Evolutionary conservation across 1,140 invertebrate genomes (phyloP), one percentile per base, ranked within the genome.

Genomic region (Anagrus nilaparvatae): DNA sequence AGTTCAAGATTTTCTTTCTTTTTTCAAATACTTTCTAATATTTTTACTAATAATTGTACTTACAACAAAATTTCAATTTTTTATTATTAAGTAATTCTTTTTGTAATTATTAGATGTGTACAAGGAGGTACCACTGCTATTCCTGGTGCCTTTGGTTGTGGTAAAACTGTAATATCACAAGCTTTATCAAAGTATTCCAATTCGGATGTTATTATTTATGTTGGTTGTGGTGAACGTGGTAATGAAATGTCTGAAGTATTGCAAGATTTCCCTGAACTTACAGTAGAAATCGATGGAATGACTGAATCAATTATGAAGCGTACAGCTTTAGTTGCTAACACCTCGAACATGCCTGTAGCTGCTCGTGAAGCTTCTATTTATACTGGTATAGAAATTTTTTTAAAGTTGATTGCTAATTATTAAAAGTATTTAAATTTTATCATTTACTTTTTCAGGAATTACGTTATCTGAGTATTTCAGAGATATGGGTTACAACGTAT

Each of bases 281-380:
- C 88, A 0, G 88, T 97, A 53, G 96, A 99, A 73, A 92, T 98
- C 50, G 90, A 96, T 34, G 97, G 96, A 6, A 76, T 80, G 4
- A 93, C 87, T 7, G 97, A 98, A 67, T 97, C 93, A 43, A 99
- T 99, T 67, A 99, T 99, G 97, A 97, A 97, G 71, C 85, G 97
- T 74, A 99, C 97, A 9, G 88, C 95, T 23, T 71, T 99, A 17
- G 97, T 99, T 17, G 97, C 97, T 53, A 99, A 99, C 71, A 99
- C 97, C 28, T 99, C 96, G 37, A 99, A 99, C 83, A 99, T 99
- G 97, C 97, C 97, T 71, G 96, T 99, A 44, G 97, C 97, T 71
- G 97, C 97, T 71, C 84, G 97, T 74, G 97, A 99, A 74, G 97
- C 97, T 55, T 99, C 95, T 54, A 99, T 99, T 67, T 99, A 99